phyloP scores from a whole-genome alignment of 2,113 vertebrate species.

The Pterocles burchelli region DNA sequence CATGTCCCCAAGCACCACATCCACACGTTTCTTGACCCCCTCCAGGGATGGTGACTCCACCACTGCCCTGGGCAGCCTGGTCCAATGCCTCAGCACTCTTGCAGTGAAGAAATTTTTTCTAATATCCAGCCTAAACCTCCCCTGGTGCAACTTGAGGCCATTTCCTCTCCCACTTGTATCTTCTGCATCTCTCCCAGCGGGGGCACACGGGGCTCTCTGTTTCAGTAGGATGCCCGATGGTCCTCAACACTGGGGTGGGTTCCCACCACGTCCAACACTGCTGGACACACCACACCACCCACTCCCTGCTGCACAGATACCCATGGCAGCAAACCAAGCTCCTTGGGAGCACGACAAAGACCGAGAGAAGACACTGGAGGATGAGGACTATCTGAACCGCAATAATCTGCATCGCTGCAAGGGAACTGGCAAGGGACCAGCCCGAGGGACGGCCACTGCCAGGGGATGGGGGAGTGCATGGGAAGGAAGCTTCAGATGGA shows the following conservation, averaged over 20 bases:
- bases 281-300: accelerated
- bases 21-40: too few relatives aligned
- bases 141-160: too few relatives aligned
- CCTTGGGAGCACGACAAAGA: background rate
- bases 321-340: background rate
- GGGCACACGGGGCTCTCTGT: background rate
- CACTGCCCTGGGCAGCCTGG: too few relatives aligned
- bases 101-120: too few relatives aligned
- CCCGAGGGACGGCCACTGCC: background rate
- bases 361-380: background rate
- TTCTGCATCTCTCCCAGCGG: background rate
- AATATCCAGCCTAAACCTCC: too few relatives aligned
- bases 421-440: background rate
- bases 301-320: background rate
- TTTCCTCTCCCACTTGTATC: background rate
- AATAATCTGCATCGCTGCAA: background rate
- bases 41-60: too few relatives aligned
- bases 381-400: background rate
- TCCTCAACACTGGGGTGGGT: accelerated
- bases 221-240: background rate
- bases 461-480: accelerated
- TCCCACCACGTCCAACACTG: background rate
- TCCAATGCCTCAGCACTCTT: too few relatives aligned
- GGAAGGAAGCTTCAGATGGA: background rate
- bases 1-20: too few relatives aligned